phyloP scores from a whole-genome alignment of 53 echinoderm and acorn worm species.

The Holothuria scabra region DNA sequence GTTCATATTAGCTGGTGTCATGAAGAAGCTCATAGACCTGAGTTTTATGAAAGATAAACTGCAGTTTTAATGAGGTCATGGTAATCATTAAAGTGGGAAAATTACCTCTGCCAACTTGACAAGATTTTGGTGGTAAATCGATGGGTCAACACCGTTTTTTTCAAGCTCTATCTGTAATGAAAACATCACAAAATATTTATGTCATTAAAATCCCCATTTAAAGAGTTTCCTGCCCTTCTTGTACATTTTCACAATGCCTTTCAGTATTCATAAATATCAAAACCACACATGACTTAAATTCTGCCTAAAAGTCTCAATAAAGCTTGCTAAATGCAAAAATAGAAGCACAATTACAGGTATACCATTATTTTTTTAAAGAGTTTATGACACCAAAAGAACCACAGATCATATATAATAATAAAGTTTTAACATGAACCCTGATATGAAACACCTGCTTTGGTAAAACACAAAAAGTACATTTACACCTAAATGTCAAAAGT shows the following conservation, averaged over 20 bases:
- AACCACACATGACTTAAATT: too few species aligned
- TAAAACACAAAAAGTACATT: too few species aligned
- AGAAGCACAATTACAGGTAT: too few species aligned
- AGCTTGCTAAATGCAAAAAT: too few species aligned
- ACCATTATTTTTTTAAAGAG: neutral
- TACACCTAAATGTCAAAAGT: too few species aligned
- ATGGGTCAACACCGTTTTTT: slow-evolving; percentile 66
- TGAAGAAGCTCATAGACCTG: neutral
- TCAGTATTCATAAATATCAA: too few species aligned
- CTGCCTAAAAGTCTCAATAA: too few species aligned
- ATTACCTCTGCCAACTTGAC: slow-evolving; percentile 87
- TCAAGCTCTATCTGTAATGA: slow-evolving; percentile 65
- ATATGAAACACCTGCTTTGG: slow-evolving; percentile 18
- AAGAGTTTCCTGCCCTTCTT: too few species aligned
- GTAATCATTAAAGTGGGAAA: too few species aligned
- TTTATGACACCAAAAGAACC: slow-evolving; percentile 1
- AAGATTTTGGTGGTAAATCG: slow-evolving; percentile 82
- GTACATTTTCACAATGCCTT: too few species aligned
- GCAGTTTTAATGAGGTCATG: too few species aligned
- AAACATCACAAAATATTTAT: neutral
- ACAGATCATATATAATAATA: neutral
- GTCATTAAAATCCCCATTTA: too few species aligned
- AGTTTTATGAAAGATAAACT: neutral
- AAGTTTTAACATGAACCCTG: neutral
- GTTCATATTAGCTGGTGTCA: neutral